Base-by-base conservation (phyloP, 2,888 invertebrate genomes). In the Mesorhabditis spiculigera region DNA sequence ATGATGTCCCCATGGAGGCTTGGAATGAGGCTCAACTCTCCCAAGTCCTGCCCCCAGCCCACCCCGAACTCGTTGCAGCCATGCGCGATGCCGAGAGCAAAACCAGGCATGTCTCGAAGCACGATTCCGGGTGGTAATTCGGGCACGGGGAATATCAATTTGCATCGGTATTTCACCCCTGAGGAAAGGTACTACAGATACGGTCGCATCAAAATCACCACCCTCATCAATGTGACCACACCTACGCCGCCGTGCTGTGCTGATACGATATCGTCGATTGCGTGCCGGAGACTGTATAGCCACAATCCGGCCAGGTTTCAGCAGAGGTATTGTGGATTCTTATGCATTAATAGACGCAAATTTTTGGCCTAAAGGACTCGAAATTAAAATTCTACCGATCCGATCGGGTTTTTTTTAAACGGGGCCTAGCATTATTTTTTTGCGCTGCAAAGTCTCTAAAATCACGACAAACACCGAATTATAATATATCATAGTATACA, bases 221-320 rank as follows among this genome's bases (percentile, higher is more conserved):
- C 8, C 8, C 8, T 50, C n/a, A n/a, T 50, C 10, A 50, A 50
- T 50, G 58, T 50, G 58, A 50, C 58, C 1, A 50, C 58, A 50
- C 58, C 58, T 2, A n/a, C n/a, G 8, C 78, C 78, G 16, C 79
- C 79, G 13, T 80, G 79, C 63, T 80, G 79, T 63, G 76, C 79
- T 62, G 79, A 80, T 67, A 70, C 75, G n/a, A 78, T 80, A 45
- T 73, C 78, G 43, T 71, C 73, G n/a, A 75, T 78, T 45, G 77
- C 81, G 5, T 82, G 82, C 66, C 71, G 75, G 69, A 69, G 81
- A 64, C 74, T 82, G 44, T 76, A 81, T 63, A 69, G 70, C 5
- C 63, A 71, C 67, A 81, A 82, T 45, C 76, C 78, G 5, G 67
- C 71, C 5, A 71, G 68, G 50, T 82, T 82, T 68, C 71, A 75